Evolutionary conservation across 2,113 vertebrate genomes (phyloP).

Genomic region (Ovis canadensis): DNA sequence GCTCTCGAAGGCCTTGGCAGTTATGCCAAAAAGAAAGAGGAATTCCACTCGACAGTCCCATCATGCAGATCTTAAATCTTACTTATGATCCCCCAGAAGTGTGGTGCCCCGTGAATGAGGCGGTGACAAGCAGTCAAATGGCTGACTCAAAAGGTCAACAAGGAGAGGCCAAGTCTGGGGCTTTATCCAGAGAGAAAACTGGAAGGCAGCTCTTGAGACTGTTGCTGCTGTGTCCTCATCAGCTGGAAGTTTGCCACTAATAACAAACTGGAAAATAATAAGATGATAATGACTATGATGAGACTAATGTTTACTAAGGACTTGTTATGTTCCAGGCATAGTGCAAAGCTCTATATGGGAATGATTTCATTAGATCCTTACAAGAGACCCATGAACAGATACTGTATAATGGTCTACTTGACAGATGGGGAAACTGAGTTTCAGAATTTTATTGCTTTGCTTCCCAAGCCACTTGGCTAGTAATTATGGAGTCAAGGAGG

Average conservation of each 20-base stretch:
- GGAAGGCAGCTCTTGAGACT: neutral
- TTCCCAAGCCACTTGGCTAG: neutral
- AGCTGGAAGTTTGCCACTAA: neutral
- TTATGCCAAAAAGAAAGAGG: conserved; percentile 41
- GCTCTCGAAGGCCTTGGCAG: conserved; percentile 29
- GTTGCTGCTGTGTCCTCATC: neutral
- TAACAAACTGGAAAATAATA: neutral
- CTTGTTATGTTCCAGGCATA: neutral
- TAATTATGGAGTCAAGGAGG: neutral
- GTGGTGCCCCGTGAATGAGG: neutral
- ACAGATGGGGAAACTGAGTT: neutral
- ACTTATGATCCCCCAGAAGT: neutral
- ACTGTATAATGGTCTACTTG: neutral
- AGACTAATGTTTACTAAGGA: neutral
- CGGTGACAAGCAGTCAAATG: conserved; percentile 7
- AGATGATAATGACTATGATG: neutral
- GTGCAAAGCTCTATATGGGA: neutral
- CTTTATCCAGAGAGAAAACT: neutral
- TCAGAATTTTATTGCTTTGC: neutral
- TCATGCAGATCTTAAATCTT: conserved; percentile 45
- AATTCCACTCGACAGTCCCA: conserved; percentile 29
- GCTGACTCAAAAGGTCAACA: neutral
- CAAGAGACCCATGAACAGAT: neutral
- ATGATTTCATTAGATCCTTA: neutral
- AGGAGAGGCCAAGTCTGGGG: neutral